Percentiles rank a stretch among this genome's conserved stretches.
These are phyloP conservation scores for Pyxicephalus adspersus DNA, from an alignment of 2,113 vertebrate species.

Conservation along the genomic window DNA sequence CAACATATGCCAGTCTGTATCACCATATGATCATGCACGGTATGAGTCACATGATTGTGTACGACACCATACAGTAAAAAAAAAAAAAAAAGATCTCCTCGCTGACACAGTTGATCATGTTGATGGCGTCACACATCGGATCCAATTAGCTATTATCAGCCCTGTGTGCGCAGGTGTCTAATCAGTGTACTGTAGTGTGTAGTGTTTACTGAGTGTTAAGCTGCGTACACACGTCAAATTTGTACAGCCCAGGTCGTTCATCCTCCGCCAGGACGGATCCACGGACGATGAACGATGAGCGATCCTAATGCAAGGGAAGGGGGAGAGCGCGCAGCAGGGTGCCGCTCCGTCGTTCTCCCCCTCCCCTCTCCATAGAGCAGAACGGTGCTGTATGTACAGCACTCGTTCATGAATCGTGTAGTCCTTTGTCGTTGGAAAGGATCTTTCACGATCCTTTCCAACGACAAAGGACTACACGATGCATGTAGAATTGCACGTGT, in stretches of 20 bases:
- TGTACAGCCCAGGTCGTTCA: background rate
- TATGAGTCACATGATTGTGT: background rate
- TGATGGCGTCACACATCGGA: constrained; percentile 7
- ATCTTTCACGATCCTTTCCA: no score
- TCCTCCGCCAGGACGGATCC: no score
- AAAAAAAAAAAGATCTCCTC: constrained; percentile 6
- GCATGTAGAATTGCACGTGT: no score
- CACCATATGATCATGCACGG: background rate
- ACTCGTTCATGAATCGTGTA: no score
- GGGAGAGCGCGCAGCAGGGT: no score
- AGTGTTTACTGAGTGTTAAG: background rate
- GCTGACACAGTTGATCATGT: constrained; percentile 15
- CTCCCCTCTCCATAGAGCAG: no score
- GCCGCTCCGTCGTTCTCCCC: no score
- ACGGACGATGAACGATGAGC: no score
- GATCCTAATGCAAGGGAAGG: no score
- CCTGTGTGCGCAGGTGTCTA: background rate
- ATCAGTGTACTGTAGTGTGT: background rate
- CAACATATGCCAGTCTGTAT: constrained; percentile 51
- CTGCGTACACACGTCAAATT: background rate
- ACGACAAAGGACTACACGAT: no score
- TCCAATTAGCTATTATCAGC: constrained; percentile 10
- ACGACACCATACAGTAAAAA: background rate
- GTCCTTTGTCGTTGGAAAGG: no score
- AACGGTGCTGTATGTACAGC: no score